A percentile compares a stretch with the other conserved stretches of the same genome.
phyloP scores from a whole-genome alignment of 2,113 vertebrate genomes.

The Perca fluviatilis region DNA sequence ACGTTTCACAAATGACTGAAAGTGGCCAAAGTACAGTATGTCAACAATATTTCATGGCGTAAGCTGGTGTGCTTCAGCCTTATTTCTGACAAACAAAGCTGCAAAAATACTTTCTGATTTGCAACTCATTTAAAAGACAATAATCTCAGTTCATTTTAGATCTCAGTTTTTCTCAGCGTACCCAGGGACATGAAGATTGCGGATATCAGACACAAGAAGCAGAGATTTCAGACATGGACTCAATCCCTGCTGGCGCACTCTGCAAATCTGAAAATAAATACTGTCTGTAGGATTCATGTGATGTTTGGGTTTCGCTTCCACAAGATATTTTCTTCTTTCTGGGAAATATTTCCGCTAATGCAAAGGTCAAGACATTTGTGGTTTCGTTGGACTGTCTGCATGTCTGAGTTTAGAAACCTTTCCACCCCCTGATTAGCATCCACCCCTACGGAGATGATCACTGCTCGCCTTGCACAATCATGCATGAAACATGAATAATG shows the following conservation, averaged over 20 bases:
- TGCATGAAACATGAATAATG: constrained; percentile 82
- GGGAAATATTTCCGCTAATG: constrained; percentile 24
- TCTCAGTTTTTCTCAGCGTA: constrained; percentile 13
- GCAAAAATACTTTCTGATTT: background rate
- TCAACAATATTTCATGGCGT: constrained; percentile 3
- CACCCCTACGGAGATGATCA: constrained; percentile 65
- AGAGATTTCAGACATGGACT: constrained; percentile 30
- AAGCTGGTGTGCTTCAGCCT: background rate
- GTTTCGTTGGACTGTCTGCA: constrained; percentile 47
- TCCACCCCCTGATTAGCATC: constrained; percentile 64
- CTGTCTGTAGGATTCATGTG: constrained; percentile 4
- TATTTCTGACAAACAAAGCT: constrained; percentile 9
- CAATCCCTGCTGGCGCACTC: constrained; percentile 24
- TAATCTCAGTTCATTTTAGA: constrained; percentile 39
- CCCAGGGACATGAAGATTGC: constrained; percentile 20
- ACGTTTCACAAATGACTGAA: constrained; percentile 19
- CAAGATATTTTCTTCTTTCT: constrained; percentile 30
- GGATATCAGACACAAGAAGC: constrained; percentile 42
- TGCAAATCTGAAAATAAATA: constrained; percentile 38
- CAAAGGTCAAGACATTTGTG: constrained; percentile 64
- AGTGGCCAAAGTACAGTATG: constrained; percentile 1
- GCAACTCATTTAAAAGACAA: constrained; percentile 4
- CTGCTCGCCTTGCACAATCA: constrained; percentile 69
- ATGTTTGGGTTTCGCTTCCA: constrained; percentile 20
- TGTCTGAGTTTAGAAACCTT: constrained; percentile 59